Evolutionary conservation across 2,888 invertebrate species (phyloP).

Genomic region (Capitulum mitella): DNA sequence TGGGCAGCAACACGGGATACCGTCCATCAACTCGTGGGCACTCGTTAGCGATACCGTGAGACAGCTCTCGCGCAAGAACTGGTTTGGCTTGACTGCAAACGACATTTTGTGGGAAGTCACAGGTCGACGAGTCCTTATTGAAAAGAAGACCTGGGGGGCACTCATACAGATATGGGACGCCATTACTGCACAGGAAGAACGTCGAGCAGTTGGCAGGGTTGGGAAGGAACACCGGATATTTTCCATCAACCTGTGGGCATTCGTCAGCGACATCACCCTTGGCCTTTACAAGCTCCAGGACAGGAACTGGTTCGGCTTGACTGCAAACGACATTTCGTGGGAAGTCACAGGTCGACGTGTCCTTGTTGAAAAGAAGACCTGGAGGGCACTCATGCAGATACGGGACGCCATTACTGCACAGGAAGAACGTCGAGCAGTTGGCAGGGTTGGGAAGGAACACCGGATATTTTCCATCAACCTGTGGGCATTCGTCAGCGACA

Average conservation of each 20-base stretch:
- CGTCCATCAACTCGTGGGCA: not conserved
- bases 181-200: not conserved
- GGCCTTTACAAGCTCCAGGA: not conserved
- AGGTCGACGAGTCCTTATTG: not conserved
- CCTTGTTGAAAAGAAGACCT: slow-evolving; percentile 35
- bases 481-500: too few species aligned
- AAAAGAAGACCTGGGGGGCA: not conserved
- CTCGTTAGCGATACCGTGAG: not conserved
- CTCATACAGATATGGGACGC: not conserved
- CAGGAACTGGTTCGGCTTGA: not conserved
- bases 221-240: not conserved
- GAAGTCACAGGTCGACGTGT: slow-evolving; percentile 34
- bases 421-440: too few species aligned
- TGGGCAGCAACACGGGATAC: not conserved
- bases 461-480: too few species aligned
- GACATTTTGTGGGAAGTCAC: not conserved
- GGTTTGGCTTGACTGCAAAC: not conserved
- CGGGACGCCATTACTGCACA: not conserved
- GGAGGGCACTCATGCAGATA: not conserved
- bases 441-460: too few species aligned
- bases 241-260: not conserved
- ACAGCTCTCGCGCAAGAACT: too few species aligned
- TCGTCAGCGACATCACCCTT: not conserved
- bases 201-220: not conserved
- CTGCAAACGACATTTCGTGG: slow-evolving; percentile 35